Evolutionary conservation across 2,888 invertebrate genomes (phyloP), one percentile per base, ranked within the genome.

Genomic region (Lymantria monacha): DNA sequence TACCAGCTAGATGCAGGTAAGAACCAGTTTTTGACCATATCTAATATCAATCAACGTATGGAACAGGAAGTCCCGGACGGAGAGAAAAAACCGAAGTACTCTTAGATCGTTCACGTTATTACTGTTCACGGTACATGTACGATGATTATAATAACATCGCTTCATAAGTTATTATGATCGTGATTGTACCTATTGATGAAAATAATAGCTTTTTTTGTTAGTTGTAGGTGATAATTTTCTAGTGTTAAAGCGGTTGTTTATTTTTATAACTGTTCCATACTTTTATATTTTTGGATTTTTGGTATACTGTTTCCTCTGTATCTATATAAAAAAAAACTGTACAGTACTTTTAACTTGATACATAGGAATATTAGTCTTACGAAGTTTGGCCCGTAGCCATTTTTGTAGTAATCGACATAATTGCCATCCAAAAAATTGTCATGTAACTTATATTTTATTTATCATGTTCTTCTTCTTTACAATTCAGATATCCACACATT

Each of bases 61-160:
- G 68, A 77, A 70, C 73, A 83, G 82, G 84, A 81, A 81, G 76
- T 74, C 55, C 48, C 52, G 59, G 51, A 59, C 53, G 60, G 52
- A 68, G 58, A 66, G 70, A 73, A 69, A 74, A 71, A 70, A 46
- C 33, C 44, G 36, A 63, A 54, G 55, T 57, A 59, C 49, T 52
- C 45, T 54, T 51, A 46, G 57, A 60, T 64, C 22, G 22, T 22
- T 22, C 22, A 22, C 22, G 22, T 2, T 22, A 22, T 22, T 22
- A 33, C 33, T 33, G 67, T 75, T 74, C 73, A 76, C 59, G 70
- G 67, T 69, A 70, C 62, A 22, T 22, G 22, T 66, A 61, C 62
- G 65, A 60, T 61, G 53, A 63, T 62, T 61, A 60, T 66, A 70
- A 66, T 62, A 57, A 59, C 53, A 56, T 49, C 40, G 51, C 38